These are phyloP conservation scores for Castor canadensis DNA, from an alignment of 2,113 vertebrate genomes.

Conservation along the genomic window DNA sequence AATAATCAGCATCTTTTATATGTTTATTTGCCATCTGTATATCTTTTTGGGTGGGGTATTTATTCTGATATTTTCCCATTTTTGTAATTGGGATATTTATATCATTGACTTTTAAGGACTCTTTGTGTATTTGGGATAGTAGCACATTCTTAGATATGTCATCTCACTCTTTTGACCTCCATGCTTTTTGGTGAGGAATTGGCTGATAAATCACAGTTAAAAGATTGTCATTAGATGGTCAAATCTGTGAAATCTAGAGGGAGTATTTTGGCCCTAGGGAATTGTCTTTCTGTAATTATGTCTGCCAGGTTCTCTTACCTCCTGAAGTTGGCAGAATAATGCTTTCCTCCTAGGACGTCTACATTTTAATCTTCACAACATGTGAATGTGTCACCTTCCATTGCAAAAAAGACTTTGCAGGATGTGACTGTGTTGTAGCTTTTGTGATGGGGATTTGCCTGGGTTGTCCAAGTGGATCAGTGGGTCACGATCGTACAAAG, in stretches of 20 bases:
- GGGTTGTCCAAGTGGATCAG: neutral
- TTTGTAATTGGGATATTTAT: neutral
- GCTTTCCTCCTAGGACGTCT: neutral
- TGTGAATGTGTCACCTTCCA: neutral
- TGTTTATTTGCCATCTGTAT: too few species aligned
- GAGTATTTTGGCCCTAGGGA: neutral
- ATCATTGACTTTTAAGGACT: neutral
- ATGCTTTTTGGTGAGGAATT: neutral
- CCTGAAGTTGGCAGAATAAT: neutral
- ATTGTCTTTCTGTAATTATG: neutral
- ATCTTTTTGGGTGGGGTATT: neutral
- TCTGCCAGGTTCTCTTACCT: neutral
- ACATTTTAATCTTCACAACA: neutral
- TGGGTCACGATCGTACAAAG: neutral
- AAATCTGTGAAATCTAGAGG: neutral
- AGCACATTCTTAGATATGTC: neutral
- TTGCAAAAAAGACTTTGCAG: neutral
- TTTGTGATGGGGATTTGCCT: neutral
- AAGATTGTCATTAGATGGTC: neutral
- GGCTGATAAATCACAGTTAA: neutral
- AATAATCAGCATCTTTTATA: too few species aligned
- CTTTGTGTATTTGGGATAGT: too few species aligned
- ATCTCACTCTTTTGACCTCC: neutral
- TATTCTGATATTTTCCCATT: neutral
- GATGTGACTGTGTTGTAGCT: neutral